Evolutionary conservation across 2,113 vertebrate species (phyloP).

Genomic region (Noturus placidus): DNA sequence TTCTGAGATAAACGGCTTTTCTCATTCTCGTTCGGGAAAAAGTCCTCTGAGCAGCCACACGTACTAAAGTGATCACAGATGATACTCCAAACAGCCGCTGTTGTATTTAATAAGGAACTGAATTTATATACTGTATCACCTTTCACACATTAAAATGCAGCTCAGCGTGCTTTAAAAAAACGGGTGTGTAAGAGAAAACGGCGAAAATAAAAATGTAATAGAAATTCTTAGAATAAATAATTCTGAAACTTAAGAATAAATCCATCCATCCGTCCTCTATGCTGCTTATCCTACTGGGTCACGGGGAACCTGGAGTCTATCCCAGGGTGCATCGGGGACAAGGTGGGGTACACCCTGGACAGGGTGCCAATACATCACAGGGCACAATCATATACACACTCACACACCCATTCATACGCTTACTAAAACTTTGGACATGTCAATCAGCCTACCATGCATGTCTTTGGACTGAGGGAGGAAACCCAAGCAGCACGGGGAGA

Average conservation of each 20-base stretch:
- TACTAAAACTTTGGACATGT: too few species aligned
- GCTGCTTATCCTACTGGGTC: too few species aligned
- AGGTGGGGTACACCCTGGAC: too few species aligned
- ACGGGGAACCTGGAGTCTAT: too few species aligned
- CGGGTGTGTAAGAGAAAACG: neutral
- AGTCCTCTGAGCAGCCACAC: neutral
- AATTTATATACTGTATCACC: neutral
- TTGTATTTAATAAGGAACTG: neutral
- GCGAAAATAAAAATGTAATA: neutral
- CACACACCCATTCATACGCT: too few species aligned
- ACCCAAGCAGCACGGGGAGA: too few species aligned
- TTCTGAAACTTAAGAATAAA: neutral
- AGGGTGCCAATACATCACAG: too few species aligned
- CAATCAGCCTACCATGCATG: too few species aligned
- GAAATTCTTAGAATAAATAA: neutral
- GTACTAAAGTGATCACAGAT: neutral
- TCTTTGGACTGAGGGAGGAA: too few species aligned
- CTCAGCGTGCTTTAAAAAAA: neutral
- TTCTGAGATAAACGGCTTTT: conserved; percentile 49
- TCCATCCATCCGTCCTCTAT: too few species aligned
- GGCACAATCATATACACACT: too few species aligned
- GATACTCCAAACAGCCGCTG: neutral
- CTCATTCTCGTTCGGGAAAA: conserved; percentile 33
- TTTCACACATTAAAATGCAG: neutral
- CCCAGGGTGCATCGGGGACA: too few species aligned